Evolutionary conservation across 2,888 invertebrate species (phyloP).

Genomic region (Cheiracanthium punctorium): DNA sequence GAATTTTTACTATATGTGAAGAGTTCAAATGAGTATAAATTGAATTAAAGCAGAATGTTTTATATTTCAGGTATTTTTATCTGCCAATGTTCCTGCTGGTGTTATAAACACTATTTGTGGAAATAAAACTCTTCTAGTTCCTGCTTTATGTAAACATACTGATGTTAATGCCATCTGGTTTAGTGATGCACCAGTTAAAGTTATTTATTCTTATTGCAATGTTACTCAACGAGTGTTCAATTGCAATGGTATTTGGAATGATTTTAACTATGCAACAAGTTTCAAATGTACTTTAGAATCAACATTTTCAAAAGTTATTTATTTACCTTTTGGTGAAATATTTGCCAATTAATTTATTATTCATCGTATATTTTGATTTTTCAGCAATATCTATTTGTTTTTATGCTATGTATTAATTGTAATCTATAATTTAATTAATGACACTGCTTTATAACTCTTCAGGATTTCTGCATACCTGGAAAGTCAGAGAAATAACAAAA

Average conservation of each 20-base stretch:
- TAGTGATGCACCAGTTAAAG: slow-evolving; percentile 75
- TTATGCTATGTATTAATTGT: no score
- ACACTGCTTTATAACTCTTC: no score
- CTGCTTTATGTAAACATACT: slow-evolving; percentile 76
- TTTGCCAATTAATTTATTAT: slow-evolving; percentile 76
- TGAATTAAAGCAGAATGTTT: no score
- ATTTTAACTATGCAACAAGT: slow-evolving; percentile 72
- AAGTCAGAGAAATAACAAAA: no score
- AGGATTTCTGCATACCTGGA: no score
- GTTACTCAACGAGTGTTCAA: slow-evolving; percentile 13
- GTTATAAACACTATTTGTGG: slow-evolving; percentile 78
- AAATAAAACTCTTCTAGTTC: slow-evolving; percentile 75
- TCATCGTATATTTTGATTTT: no score
- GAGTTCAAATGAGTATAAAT: no score
- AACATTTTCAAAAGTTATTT: slow-evolving; percentile 76
- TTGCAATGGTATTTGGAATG: background rate
- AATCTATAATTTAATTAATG: no score
- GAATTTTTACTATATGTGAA: no score
- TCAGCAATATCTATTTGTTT: no score
- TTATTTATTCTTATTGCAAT: slow-evolving; percentile 17
- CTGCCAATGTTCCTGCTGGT: slow-evolving; percentile 77
- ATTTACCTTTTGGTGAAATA: slow-evolving; percentile 78
- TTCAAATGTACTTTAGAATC: slow-evolving; percentile 77
- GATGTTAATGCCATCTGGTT: slow-evolving; percentile 75
- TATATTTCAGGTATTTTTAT: slow-evolving; percentile 77